Evolutionary conservation across 2,888 invertebrate genomes (phyloP), one percentile per base, ranked within the genome.

Genomic region (Amphipyra tragopoginis): DNA sequence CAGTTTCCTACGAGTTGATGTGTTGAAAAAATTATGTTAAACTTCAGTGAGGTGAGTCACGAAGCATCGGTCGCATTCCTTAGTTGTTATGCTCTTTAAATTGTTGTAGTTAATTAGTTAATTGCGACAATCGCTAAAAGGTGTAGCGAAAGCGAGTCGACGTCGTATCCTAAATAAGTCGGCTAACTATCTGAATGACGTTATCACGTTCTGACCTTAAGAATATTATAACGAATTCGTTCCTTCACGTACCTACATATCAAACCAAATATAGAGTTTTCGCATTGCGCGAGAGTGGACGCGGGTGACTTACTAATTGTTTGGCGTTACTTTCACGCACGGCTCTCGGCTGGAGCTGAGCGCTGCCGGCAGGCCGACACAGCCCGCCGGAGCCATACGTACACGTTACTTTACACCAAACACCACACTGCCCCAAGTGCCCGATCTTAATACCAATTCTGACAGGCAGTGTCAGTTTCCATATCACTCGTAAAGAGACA

Each of bases 21-120:
- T 45, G 49, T 42, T 50, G 14, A 51, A 54, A 54, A 51, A 39
- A n/a, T 11, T 10, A n/a, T 39, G 51, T 42, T 45, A 13, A 42
- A 11, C 11, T 13, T 21, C 15, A 50, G 52, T 11, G 51, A 53
- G 54, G 66, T 77, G 77, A 76, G 73, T 73, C 68, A 72, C 50
- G 43, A n/a, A 34, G 34, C 29, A 36, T 40, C 43, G 33, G 50
- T 44, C 49, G 54, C 66, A 79, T 77, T 72, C 62, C 45, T 68
- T 51, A 29, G 6, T 58, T 54, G 51, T 63, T 65, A 67, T 80
- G 63, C 59, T 71, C 52, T 60, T 59, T 48, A 63, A 64, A 64
- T 62, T 36, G 50, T 57, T 61, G 49, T 61, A 58, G 58, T 56
- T 71, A 80, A 77, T 77, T 67, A 78, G 59, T 60, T 67, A 54